Percentiles rank a stretch among this genome's conserved stretches.
These are phyloP conservation scores for Moxostoma hubbsi DNA, from an alignment of 2,797 vertebrate species.

Conservation along the genomic window DNA sequence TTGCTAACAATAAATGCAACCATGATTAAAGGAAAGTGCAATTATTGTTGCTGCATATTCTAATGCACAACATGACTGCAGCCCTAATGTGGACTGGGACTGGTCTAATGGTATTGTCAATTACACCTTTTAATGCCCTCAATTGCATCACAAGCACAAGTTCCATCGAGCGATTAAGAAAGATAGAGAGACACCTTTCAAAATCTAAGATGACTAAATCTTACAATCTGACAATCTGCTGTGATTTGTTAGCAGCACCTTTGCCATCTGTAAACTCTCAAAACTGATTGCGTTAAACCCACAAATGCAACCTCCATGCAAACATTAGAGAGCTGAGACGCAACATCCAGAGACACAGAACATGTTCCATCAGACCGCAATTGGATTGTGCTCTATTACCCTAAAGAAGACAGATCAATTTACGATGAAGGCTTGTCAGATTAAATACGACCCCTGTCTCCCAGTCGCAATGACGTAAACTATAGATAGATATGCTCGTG, in stretches of 20 bases:
- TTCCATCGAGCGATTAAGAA: slow-evolving; percentile 32
- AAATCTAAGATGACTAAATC: slow-evolving; percentile 11
- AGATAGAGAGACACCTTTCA: slow-evolving; percentile 15
- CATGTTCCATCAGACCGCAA: slow-evolving; percentile 53
- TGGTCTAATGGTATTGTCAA: slow-evolving; percentile 16
- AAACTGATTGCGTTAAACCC: slow-evolving; percentile 36
- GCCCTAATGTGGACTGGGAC: neutral
- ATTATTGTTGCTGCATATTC: neutral
- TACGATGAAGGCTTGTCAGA: slow-evolving; percentile 39
- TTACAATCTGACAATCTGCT: too few relatives aligned
- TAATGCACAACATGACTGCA: neutral
- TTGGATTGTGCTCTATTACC: slow-evolving; percentile 51
- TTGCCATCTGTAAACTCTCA: slow-evolving; percentile 39
- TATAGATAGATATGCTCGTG: slow-evolving; percentile 36
- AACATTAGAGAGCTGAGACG: slow-evolving; percentile 47
- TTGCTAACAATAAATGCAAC: neutral
- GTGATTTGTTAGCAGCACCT: slow-evolving; percentile 39
- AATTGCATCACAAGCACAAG: slow-evolving; percentile 16
- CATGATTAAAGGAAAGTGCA: neutral
- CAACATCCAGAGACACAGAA: slow-evolving; percentile 43
- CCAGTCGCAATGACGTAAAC: slow-evolving; percentile 12
- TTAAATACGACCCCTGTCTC: slow-evolving; percentile 25
- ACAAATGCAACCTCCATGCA: slow-evolving; percentile 4
- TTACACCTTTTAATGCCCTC: slow-evolving; percentile 28
- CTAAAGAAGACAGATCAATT: slow-evolving; percentile 33